Evolutionary conservation across 2,113 vertebrate species (phyloP), one percentile per base, ranked within the genome.

Genomic region (Neotoma lepida): DNA sequence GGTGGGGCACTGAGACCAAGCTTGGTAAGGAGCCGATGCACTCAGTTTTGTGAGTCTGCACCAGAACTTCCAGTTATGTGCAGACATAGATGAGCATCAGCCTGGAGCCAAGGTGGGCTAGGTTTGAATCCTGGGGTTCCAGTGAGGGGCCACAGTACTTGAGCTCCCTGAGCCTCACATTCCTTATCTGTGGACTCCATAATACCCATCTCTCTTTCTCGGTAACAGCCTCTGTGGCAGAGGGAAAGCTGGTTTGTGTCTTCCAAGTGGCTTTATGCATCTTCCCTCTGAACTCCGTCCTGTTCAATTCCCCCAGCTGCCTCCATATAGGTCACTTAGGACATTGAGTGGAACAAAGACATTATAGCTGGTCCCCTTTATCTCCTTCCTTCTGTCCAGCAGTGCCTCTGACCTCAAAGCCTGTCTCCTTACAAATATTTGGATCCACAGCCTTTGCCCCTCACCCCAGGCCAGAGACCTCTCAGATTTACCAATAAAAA

Each of bases 321-420:
- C 24, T 41, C 35, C 35, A 22, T 22, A 28, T 28, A 4, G 35
- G 41, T 9, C 0, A 4, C 20, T 44, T 49, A 46, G 82, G 28
- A 85, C 17, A 18, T 4, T 6, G 8, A 39, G 4, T 30, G n/a
- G 39, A n/a, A 5, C 41, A 35, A 46, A 17, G 85, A 4, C 49
- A 54, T 9, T 58, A 4, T 22, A 0, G 30, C 54, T 18, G 0
- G 0, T 13, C 30, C 44, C 22, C 9, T 0, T 12, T 0, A 6
- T 49, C 44, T 17, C 20, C 78, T 46, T 20, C 18, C n/a, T 54
- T 28, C 82, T 0, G 0, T 56, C 58, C 6, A 8, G 44, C 58
- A 49, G 70, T 1, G 0, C 44, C 68, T 58, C 68, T 61, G 46
- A 54, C 20, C 13, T 54, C 33, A 71, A 71, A 71, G 24, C 66